These are phyloP conservation scores for Papilio dardanus DNA, from an alignment of 1,140 invertebrate genomes.

Conservation along the genomic window DNA sequence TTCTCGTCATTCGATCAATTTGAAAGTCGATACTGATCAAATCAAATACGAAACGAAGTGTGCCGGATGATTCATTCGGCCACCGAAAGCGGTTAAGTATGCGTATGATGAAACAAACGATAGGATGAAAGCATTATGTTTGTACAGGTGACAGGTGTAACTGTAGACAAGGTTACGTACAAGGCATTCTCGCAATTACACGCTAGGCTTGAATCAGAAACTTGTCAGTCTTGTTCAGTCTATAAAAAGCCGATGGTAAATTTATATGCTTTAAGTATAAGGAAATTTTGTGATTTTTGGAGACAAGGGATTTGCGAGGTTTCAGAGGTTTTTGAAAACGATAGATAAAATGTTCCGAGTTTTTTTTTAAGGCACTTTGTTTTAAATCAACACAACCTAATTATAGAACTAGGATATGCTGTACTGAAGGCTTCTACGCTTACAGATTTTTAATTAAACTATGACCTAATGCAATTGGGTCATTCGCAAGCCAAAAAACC, in stretches of 20 bases:
- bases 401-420: neutral
- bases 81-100: neutral
- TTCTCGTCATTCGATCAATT: constrained; percentile 4
- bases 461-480: neutral
- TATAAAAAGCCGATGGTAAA: too few species aligned
- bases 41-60: neutral
- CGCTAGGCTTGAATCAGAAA: neutral
- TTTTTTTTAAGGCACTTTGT: neutral
- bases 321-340: too few species aligned
- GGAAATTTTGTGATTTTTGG: too few species aligned
- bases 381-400: neutral
- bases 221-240: too few species aligned
- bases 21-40: constrained; percentile 15
- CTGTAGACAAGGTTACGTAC: neutral
- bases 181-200: neutral
- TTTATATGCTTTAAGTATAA: too few species aligned
- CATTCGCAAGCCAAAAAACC: neutral
- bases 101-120: constrained; percentile 18
- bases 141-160: constrained; percentile 3
- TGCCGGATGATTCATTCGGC: neutral
- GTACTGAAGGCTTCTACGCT: neutral
- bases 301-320: too few species aligned
- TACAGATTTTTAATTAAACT: neutral
- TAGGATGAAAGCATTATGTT: constrained; percentile 18
- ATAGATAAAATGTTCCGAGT: too few species aligned